A percentile compares a stretch with the other conserved stretches of the same genome.
Evolutionary conservation across 2,797 vertebrate species (phyloP).

Genomic region (Melanotaenia boesemani): DNA sequence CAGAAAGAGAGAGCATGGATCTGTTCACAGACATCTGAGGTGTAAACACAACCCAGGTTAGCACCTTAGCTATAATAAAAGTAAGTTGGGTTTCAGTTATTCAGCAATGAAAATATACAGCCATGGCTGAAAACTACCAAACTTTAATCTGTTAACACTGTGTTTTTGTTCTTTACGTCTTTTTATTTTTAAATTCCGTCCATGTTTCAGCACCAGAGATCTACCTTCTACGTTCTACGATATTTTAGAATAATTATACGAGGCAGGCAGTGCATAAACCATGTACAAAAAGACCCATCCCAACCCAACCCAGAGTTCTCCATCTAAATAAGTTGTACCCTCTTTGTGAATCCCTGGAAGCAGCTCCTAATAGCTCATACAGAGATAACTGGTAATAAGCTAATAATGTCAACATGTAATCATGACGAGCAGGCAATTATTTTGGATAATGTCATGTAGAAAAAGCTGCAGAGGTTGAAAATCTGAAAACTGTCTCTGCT

Average conservation of each 20-base stretch:
- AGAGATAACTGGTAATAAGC: slow-evolving; percentile 47
- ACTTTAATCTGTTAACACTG: slow-evolving; percentile 1
- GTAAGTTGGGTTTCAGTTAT: slow-evolving; percentile 10
- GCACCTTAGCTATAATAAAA: slow-evolving; percentile 8
- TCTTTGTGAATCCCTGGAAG: slow-evolving; percentile 62
- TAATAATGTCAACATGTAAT: slow-evolving; percentile 45
- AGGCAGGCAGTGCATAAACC: slow-evolving; percentile 92
- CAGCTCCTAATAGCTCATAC: slow-evolving; percentile 44
- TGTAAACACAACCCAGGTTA: slow-evolving; percentile 6
- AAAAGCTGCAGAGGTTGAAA: slow-evolving; percentile 44
- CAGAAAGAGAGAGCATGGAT: not conserved
- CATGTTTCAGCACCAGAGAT: slow-evolving; percentile 83
- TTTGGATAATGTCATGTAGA: slow-evolving; percentile 33
- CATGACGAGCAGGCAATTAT: slow-evolving; percentile 35
- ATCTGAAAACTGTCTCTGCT: slow-evolving; percentile 24
- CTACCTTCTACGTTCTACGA: slow-evolving; percentile 85
- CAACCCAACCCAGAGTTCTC: slow-evolving; percentile 69
- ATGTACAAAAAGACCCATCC: slow-evolving; percentile 82
- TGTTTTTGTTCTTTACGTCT: slow-evolving; percentile 23
- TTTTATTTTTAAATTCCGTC: slow-evolving; percentile 60
- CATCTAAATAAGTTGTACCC: slow-evolving; percentile 50
- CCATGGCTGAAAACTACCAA: slow-evolving; percentile 5
- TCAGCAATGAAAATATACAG: slow-evolving; percentile 5
- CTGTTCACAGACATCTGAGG: not conserved
- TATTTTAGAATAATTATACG: slow-evolving; percentile 82